Evolutionary conservation across 2,113 vertebrate genomes (phyloP), one percentile per base, ranked within the genome.

Genomic region (Lethenteron camtschaticum): DNA sequence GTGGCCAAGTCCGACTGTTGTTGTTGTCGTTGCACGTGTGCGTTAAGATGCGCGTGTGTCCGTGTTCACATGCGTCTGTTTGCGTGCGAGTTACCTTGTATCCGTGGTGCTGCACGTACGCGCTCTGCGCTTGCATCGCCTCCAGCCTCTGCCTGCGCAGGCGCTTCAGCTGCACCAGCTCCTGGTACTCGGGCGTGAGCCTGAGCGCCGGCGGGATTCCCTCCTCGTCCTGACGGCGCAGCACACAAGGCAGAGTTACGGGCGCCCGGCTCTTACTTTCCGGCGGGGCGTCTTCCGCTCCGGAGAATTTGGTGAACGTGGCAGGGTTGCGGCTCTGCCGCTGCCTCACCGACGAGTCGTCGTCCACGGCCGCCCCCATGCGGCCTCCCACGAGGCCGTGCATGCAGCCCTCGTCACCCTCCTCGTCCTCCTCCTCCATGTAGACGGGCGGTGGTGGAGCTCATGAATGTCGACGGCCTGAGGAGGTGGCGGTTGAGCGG

Each of bases 401-500:
- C 57, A 85, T 7, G 41, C 41, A 41, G 41, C 41, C 41, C 41
- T 41, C 41, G 41, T 41, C 41, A 41, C 41, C 41, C 41, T 41
- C 41, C 41, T 41, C 84, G 76, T 96, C 90, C 66, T 99, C 94
- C 2, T 99, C 94, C 68, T 99, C 94, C 94, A 99, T 99, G 77
- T 82, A 99, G 75, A 99, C 92, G 3, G 94, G 94, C 69, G 94
- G 78, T 96, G 90, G 56, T 99, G 94, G 94, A 99, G 69, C 90
- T 88, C 82, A 99, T 86, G 78, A 99, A 99, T 75, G 94, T 99
- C 76, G 92, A 99, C 66, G 89, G 90, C 77, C 88, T 84, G 81
- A 95, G 96, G 78, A 99, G 85, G 82, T 96, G 92, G 78, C 92
- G 96, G 83, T 96, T 99, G 70, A 99, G 85, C 76, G 94, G 87